Evolutionary conservation across 1,140 invertebrate genomes (phyloP), one percentile per base, ranked within the genome.

Genomic region (Acromyrmex heyeri): DNA sequence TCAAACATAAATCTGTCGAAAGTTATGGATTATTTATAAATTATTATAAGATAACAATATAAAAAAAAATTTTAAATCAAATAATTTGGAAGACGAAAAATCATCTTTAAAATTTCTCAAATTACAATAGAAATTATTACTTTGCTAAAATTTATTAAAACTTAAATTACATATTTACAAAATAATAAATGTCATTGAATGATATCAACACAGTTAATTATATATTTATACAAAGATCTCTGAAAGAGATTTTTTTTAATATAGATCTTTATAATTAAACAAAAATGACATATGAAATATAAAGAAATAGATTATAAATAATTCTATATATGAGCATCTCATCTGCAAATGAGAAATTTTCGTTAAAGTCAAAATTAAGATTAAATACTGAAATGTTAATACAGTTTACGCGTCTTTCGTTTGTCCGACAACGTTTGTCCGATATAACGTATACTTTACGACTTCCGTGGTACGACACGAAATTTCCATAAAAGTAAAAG

Each of bases 401-500:
- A 78, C 0, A 5, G 4, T 65, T n/a, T 65, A 44, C 12, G 38
- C 16, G 4, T 53, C 14, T 21, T 50, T 27, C 30, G 12, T 61
- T 67, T 30, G 38, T 38, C 38, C 38, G 38, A 12, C 38, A 44
- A 12, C 38, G 38, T 57, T 4, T 24, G 48, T n/a, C n/a, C 55
- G 38, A 44, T 7, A 44, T 44, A 44, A 44, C 38, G n/a, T 61
- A 62, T 76, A 34, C 27, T 14, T 75, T 24, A 27, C 59, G 73
- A 62, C 34, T 83, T 79, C 65, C 27, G 50, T 50, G 57, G 30
- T 81, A 73, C 24, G 34, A 57, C 48, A 34, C 12, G 16, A 79
- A 90, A 90, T 91, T 90, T 91, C 89, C 90, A 90, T 90, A 91
- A 86, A 90, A 89, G 73, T 82, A 48, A 77, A 85, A 59, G 18